Conservation (phyloP, 2,797 vertebrate species). For the Paguma larvata region DNA sequence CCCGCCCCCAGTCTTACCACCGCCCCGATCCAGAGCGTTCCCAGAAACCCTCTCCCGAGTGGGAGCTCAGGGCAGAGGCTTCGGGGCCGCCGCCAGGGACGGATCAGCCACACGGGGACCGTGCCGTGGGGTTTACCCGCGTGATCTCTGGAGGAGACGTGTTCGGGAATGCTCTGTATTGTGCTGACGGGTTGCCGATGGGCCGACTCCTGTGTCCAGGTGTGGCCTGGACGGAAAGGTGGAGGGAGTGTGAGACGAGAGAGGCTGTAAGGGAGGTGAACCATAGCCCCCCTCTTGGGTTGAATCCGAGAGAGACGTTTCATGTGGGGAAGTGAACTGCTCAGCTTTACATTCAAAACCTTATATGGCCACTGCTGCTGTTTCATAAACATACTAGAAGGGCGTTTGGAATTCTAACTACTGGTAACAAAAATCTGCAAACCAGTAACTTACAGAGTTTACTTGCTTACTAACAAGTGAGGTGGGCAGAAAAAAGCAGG, state of each 20-base stretch:
- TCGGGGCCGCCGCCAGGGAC: too few relatives aligned
- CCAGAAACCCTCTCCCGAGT: not conserved
- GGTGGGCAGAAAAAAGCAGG: not conserved
- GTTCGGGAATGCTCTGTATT: not conserved
- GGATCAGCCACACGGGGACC: not conserved
- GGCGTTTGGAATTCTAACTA: not conserved
- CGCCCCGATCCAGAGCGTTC: too few relatives aligned
- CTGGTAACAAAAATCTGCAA: not conserved
- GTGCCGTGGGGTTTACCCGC: accelerated
- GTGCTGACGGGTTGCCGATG: not conserved
- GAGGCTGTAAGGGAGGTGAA: not conserved
- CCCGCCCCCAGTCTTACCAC: not conserved
- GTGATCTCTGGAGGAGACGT: accelerated
- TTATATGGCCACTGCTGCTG: not conserved
- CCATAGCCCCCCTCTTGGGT: accelerated
- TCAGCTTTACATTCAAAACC: not conserved
- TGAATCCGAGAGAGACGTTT: not conserved
- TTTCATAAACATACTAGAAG: too few relatives aligned
- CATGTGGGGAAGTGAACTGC: accelerated
- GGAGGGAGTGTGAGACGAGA: accelerated
- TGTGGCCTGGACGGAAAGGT: too few relatives aligned
- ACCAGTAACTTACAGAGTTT: not conserved
- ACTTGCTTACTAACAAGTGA: not conserved
- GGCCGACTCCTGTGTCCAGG: accelerated
- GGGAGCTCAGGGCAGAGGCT: not conserved